These are phyloP conservation scores for Thunnus thynnus DNA, from an alignment of 2,113 vertebrate genomes.

Conservation along the genomic window DNA sequence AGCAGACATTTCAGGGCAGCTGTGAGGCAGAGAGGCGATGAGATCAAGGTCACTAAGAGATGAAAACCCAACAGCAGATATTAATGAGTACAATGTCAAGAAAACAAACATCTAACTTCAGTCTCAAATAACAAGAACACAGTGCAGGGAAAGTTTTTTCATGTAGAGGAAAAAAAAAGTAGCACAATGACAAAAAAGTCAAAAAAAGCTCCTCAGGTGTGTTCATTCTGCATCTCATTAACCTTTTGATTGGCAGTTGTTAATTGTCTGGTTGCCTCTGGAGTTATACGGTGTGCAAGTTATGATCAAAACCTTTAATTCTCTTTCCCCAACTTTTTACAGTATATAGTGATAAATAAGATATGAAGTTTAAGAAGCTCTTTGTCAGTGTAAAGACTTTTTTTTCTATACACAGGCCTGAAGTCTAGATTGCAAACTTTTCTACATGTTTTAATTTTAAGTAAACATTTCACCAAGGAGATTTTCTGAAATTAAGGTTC, in stretches of 20 bases:
- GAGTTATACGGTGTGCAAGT: no score
- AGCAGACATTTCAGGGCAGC: constrained; percentile 20
- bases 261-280: no score
- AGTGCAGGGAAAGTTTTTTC: not conserved
- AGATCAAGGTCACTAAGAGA: constrained; percentile 24
- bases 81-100: constrained; percentile 18
- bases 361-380: not conserved
- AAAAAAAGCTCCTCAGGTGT: not conserved
- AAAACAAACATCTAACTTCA: constrained; percentile 16
- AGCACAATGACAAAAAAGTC: not conserved
- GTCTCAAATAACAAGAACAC: constrained; percentile 8
- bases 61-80: constrained; percentile 25
- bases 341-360: not conserved
- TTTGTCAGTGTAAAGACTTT: not conserved
- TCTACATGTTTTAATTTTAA: constrained; percentile 38
- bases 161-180: not conserved
- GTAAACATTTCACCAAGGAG: constrained; percentile 53
- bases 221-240: not conserved
- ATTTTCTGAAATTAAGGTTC: constrained; percentile 49
- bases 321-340: not conserved
- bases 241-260: no score
- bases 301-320: no score
- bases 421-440: constrained; percentile 31
- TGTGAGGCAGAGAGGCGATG: constrained; percentile 3
- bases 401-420: not conserved